Percentiles rank a stretch among this genome's conserved stretches.
Evolutionary conservation across 2,797 vertebrate species (phyloP).

Genomic region (Enteromius fasciolatus): DNA sequence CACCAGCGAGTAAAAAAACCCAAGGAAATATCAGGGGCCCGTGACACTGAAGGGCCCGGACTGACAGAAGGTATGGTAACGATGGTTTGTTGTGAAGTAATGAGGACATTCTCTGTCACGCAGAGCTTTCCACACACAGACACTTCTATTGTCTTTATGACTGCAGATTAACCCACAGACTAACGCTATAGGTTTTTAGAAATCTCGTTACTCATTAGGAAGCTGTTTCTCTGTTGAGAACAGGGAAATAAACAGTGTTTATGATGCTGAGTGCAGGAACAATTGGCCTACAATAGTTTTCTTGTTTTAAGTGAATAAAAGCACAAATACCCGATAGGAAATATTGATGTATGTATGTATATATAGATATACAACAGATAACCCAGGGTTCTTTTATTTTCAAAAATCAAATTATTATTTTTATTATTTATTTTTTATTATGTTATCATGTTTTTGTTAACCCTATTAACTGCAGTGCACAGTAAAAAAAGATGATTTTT

Average conservation of each 20-base stretch:
- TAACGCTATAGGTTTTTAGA: background rate
- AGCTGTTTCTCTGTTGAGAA: background rate
- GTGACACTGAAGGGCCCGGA: background rate
- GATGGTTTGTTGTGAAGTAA: background rate
- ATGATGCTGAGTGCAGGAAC: background rate
- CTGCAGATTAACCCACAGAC: background rate
- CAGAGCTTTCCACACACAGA: background rate
- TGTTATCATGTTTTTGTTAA: too few species aligned
- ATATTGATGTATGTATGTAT: background rate
- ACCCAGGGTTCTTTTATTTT: too few species aligned
- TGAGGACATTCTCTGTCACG: background rate
- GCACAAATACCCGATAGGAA: background rate
- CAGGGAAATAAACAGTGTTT: background rate
- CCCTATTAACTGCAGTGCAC: too few species aligned
- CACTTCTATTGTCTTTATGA: background rate
- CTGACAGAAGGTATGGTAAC: background rate
- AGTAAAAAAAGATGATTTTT: too few species aligned
- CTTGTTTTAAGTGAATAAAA: background rate
- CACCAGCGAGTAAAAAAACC: conserved; percentile 44
- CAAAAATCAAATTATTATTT: too few species aligned
- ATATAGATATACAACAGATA: too few species aligned
- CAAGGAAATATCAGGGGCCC: background rate
- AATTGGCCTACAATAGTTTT: background rate
- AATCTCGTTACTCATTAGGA: background rate
- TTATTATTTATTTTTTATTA: too few species aligned